Percentiles rank a stretch among this genome's conserved stretches.
These are phyloP conservation scores for Tethea ocularis DNA, from an alignment of 2,888 invertebrate species.

Conservation along the genomic window DNA sequence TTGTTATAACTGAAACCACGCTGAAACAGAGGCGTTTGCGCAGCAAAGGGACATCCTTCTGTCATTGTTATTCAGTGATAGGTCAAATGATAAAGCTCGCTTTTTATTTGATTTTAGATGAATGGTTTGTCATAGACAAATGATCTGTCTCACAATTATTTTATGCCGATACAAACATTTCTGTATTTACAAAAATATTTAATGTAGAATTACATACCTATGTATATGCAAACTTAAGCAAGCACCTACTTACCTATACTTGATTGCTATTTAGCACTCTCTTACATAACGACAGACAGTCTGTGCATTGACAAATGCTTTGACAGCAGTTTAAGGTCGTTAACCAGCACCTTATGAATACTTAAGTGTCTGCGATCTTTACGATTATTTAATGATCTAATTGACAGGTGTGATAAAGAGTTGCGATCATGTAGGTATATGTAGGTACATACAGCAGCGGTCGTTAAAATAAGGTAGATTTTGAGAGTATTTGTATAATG, in stretches of 20 bases:
- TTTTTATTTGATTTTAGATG: background rate
- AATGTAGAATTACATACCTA: background rate
- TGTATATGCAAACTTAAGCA: conserved; percentile 1
- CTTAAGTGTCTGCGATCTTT: background rate
- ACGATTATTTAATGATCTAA: background rate
- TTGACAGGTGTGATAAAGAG: background rate
- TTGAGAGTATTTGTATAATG: too few relatives aligned
- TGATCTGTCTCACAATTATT: background rate
- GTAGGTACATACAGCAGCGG: too few relatives aligned
- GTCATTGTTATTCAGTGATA: background rate
- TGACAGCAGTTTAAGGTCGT: conserved; percentile 19
- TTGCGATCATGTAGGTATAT: background rate
- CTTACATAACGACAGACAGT: conserved; percentile 7
- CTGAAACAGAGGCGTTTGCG: background rate
- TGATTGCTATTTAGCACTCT: conserved; percentile 4
- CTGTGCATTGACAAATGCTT: conserved; percentile 3
- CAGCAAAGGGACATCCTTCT: background rate
- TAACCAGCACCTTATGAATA: conserved; percentile 20
- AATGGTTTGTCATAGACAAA: background rate
- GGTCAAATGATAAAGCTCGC: background rate
- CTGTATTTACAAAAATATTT: background rate
- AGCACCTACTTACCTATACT: background rate
- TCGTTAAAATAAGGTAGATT: background rate
- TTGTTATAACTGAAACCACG: background rate
- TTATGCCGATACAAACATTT: background rate